These are phyloP conservation scores for Agapornis canus DNA, from an alignment of 2,797 vertebrate genomes.

Conservation along the genomic window DNA sequence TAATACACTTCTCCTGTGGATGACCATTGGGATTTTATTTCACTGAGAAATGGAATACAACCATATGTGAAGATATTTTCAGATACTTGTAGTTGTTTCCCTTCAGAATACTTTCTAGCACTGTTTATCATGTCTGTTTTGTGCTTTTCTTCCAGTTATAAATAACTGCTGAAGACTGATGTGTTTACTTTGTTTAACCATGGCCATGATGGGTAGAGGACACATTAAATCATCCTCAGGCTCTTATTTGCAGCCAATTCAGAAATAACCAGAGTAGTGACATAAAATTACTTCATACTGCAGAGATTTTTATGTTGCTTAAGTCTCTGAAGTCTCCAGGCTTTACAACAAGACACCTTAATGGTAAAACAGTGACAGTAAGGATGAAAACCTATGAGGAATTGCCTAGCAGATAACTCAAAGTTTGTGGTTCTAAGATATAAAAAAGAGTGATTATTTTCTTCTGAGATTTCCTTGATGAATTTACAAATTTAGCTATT, in stretches of 20 bases:
- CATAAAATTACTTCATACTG: slow-evolving; percentile 59
- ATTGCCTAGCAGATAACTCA: slow-evolving; percentile 9
- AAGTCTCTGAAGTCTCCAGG: slow-evolving; percentile 38
- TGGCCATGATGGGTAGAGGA: slow-evolving; percentile 58
- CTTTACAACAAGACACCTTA: slow-evolving; percentile 26
- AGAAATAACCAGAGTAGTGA: slow-evolving; percentile 42
- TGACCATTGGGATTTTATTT: neutral
- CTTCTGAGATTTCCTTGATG: neutral
- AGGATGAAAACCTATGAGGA: neutral
- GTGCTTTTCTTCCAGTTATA: slow-evolving; percentile 42
- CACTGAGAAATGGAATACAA: neutral
- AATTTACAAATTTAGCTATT: neutral
- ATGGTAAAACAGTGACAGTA: neutral
- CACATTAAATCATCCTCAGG: slow-evolving; percentile 65
- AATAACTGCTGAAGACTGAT: slow-evolving; percentile 64
- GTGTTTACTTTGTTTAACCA: slow-evolving; percentile 70
- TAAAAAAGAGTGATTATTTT: neutral
- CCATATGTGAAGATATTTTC: neutral
- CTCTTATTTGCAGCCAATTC: slow-evolving; percentile 60
- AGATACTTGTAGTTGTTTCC: neutral
- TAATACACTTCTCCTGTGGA: neutral
- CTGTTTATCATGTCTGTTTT: neutral
- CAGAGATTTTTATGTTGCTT: slow-evolving; percentile 42
- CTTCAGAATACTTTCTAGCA: neutral
- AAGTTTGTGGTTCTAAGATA: neutral